phyloP scores from a whole-genome alignment of 2,888 invertebrate species.

The Acleris sparsana region DNA sequence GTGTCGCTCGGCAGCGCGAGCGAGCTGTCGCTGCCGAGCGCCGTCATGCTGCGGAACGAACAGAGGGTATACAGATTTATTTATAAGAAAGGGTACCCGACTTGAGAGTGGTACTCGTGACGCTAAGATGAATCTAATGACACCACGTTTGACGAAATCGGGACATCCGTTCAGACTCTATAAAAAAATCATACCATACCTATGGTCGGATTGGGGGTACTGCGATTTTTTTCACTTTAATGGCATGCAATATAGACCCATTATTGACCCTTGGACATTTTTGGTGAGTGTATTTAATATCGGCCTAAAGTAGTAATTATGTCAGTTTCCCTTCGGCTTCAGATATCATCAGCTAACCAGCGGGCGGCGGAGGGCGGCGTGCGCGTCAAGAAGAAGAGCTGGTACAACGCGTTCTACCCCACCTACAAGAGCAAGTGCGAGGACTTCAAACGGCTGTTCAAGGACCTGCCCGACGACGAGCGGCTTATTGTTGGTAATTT shows the following conservation, averaged over 20 bases:
- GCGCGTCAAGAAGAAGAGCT: constrained; percentile 90
- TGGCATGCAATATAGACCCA: no score
- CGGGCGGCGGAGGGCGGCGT: constrained; percentile 51
- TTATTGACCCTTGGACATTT: no score
- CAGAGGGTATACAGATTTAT: constrained; percentile 29
- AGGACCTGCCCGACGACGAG: constrained; percentile 95
- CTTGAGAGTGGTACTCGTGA: no score
- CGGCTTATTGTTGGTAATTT: constrained; percentile 93
- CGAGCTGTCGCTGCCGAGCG: constrained; percentile 51
- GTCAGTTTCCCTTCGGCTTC: neutral
- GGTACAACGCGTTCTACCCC: constrained; percentile 94
- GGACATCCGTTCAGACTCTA: no score
- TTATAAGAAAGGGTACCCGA: no score
- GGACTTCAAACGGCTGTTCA: constrained; percentile 96
- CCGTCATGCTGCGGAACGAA: constrained; percentile 38
- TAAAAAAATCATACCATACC: no score
- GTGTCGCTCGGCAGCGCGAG: constrained; percentile 58
- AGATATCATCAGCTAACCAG: constrained; percentile 42
- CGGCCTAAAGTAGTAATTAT: no score
- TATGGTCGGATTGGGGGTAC: no score
- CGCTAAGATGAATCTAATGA: no score
- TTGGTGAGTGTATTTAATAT: no score
- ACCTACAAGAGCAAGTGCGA: constrained; percentile 97
- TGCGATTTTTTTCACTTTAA: no score
- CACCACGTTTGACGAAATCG: no score